A percentile compares a stretch with the other conserved stretches of the same genome.
phyloP scores from a whole-genome alignment of 2,797 vertebrate species.

The Pampus argenteus region DNA sequence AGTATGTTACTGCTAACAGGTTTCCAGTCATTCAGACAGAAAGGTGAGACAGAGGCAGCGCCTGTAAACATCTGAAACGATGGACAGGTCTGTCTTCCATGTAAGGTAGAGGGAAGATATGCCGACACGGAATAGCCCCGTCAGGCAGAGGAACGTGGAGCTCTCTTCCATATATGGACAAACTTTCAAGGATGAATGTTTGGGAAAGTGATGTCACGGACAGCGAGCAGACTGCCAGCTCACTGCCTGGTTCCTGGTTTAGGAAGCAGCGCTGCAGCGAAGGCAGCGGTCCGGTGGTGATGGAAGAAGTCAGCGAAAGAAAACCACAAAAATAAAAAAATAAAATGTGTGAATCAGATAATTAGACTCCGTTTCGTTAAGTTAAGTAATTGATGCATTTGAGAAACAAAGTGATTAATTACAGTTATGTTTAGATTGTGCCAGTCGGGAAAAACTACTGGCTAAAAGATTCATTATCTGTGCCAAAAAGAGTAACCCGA shows the following conservation, averaged over 20 bases:
- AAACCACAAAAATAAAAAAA: too few relatives aligned
- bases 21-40: constrained; percentile 51
- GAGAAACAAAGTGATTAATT: constrained; percentile 52
- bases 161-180: constrained; percentile 85
- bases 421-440: constrained; percentile 40
- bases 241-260: constrained; percentile 51
- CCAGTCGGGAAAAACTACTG: constrained; percentile 5
- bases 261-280: constrained; percentile 47
- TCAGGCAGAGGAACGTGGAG: constrained; percentile 71
- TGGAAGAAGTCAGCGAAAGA: background rate
- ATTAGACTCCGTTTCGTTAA: constrained; percentile 43
- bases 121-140: constrained; percentile 61
- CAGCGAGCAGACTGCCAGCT: constrained; percentile 71
- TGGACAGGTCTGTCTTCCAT: constrained; percentile 78
- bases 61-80: constrained; percentile 54
- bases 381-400: constrained; percentile 16
- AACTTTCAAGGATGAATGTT: constrained; percentile 82
- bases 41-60: constrained; percentile 63
- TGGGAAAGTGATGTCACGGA: constrained; percentile 79
- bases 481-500: background rate
- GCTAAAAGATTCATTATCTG: background rate
- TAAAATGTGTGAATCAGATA: constrained; percentile 21
- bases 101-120: constrained; percentile 81
- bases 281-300: constrained; percentile 2
- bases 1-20: background rate